Conservation (phyloP, 2,888 invertebrate genomes). For the Xanthorhoe spadicearia region DNA sequence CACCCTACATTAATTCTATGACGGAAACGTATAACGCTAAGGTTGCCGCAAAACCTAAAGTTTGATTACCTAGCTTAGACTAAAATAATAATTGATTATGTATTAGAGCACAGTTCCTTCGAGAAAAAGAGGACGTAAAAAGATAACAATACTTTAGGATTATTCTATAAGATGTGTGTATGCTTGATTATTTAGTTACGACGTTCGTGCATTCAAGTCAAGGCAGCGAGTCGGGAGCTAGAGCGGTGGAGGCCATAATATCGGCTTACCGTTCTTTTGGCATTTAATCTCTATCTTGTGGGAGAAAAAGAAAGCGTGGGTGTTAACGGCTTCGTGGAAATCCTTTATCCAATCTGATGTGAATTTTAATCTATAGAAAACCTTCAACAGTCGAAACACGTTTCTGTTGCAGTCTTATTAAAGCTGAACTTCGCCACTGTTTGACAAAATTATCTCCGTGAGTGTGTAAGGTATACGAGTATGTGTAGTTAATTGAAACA, state of each 20-base stretch:
- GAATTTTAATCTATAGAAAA: conserved; percentile 46
- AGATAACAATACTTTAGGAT: conserved; percentile 29
- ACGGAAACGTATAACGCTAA: conserved; percentile 16
- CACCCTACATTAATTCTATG: conserved; percentile 8
- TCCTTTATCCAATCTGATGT: conserved; percentile 50
- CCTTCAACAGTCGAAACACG: conserved; percentile 33
- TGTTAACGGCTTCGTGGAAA: conserved; percentile 55
- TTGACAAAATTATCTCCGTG: background rate
- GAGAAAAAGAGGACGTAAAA: conserved; percentile 10
- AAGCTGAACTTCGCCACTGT: background rate
- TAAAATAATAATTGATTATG: conserved; percentile 2
- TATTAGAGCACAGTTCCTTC: background rate
- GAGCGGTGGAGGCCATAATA: conserved; percentile 29
- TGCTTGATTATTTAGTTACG: conserved; percentile 28
- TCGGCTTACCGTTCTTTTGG: conserved; percentile 53
- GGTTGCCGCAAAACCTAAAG: no score
- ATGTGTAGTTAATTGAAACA: conserved; percentile 28
- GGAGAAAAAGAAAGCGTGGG: conserved; percentile 56
- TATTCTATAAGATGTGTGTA: conserved; percentile 32
- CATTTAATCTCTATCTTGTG: conserved; percentile 59
- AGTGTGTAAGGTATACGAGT: background rate
- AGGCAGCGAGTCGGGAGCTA: conserved; percentile 30
- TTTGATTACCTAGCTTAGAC: background rate
- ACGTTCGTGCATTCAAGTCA: conserved; percentile 33
- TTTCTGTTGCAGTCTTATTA: conserved; percentile 21